Percentiles rank a stretch among this genome's conserved stretches.
Conservation (phyloP, 2,888 invertebrate genomes). For the Aporophyla lueneburgensis region DNA sequence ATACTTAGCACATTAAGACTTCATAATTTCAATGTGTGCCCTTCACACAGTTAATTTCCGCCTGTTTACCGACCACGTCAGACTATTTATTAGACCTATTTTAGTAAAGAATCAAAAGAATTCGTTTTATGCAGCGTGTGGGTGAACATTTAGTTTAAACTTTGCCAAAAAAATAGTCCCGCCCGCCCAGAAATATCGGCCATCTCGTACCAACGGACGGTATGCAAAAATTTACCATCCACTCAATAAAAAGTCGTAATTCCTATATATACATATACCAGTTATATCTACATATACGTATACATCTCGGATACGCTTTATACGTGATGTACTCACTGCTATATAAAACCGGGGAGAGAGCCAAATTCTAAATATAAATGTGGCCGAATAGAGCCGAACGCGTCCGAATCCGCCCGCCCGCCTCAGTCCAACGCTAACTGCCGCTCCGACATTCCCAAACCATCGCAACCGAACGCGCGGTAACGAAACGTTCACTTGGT, state of each 20-base stretch:
- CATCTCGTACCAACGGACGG: conserved; percentile 76
- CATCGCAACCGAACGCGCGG: conserved; percentile 85
- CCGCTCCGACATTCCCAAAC: conserved; percentile 86
- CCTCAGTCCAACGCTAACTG: conserved; percentile 89
- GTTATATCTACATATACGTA: conserved; percentile 74
- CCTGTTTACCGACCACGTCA: conserved; percentile 36
- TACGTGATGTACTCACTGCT: conserved; percentile 90
- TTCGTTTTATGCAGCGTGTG: conserved; percentile 70
- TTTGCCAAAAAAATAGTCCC: conserved; percentile 77
- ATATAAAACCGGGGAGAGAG: conserved; percentile 92
- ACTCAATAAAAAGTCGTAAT: conserved; percentile 89
- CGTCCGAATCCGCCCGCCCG: conserved; percentile 87
- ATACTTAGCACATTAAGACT: conserved; percentile 40
- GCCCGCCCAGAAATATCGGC: conserved; percentile 78
- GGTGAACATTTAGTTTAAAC: conserved; percentile 70
- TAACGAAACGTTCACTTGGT: conserved; percentile 83
- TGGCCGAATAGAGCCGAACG: conserved; percentile 86
- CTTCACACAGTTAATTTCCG: conserved; percentile 18
- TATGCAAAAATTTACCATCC: conserved; percentile 88
- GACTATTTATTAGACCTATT: conserved; percentile 63
- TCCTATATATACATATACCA: conserved; percentile 87
- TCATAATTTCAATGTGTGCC: conserved; percentile 33
- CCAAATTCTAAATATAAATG: conserved; percentile 92
- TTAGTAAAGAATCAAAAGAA: conserved; percentile 65
- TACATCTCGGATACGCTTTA: conserved; percentile 90